Percentiles rank a stretch among this genome's conserved stretches.
Conservation (phyloP, 2,888 invertebrate genomes). For the Periphyllus acericola region DNA sequence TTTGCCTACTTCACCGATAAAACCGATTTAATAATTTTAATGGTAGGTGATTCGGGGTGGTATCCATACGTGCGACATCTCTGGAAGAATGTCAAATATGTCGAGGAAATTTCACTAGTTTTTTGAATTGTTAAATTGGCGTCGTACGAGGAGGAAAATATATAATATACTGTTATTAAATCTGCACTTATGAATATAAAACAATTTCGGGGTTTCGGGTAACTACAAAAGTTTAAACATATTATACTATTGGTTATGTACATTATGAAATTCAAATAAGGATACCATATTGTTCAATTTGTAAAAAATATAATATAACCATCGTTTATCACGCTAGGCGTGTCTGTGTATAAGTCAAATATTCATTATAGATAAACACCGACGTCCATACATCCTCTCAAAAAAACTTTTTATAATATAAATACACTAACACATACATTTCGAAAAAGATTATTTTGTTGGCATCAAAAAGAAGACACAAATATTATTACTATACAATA, state of each 20-base stretch:
- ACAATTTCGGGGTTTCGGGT: too few relatives aligned
- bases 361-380: neutral
- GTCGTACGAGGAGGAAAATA: too few relatives aligned
- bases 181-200: too few relatives aligned
- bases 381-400: too few relatives aligned
- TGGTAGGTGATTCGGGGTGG: too few relatives aligned
- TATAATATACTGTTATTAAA: too few relatives aligned
- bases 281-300: neutral
- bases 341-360: neutral
- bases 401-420: neutral
- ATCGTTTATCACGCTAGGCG: neutral
- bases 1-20: too few relatives aligned
- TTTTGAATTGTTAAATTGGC: too few relatives aligned
- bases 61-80: too few relatives aligned
- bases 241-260: neutral
- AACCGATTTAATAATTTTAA: too few relatives aligned
- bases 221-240: neutral
- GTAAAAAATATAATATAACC: neutral
- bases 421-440: neutral
- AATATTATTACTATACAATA: constrained; percentile 21
- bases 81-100: too few relatives aligned
- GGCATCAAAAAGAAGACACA: neutral
- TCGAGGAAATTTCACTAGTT: too few relatives aligned
- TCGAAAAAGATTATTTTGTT: neutral
- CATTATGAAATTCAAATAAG: neutral